Percentiles rank a stretch among this genome's conserved stretches.
These are phyloP conservation scores for Pedetes capensis DNA, from an alignment of 2,113 vertebrate species.

Conservation along the genomic window DNA sequence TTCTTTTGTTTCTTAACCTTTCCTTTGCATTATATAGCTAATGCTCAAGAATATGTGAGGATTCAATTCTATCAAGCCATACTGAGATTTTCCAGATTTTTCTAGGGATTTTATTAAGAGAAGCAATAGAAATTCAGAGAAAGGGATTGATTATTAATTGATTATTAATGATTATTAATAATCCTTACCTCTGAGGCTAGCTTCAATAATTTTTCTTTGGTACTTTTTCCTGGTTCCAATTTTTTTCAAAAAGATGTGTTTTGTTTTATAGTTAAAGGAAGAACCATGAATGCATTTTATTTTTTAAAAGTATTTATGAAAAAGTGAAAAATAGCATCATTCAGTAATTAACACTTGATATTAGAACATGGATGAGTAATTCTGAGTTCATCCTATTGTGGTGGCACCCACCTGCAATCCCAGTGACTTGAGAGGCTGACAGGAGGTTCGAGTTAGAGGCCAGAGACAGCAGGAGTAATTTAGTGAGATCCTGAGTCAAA, in stretches of 20 bases:
- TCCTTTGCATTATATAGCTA: background rate
- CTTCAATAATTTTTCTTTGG: constrained; percentile 8
- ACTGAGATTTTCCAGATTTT: background rate
- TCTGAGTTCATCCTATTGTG: background rate
- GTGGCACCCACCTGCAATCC: too few relatives aligned
- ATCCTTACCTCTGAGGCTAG: background rate
- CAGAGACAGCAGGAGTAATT: too few relatives aligned
- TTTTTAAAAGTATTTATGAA: background rate
- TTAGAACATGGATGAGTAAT: background rate
- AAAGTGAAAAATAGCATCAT: background rate
- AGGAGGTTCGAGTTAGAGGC: too few relatives aligned
- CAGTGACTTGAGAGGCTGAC: too few relatives aligned
- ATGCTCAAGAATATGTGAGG: background rate
- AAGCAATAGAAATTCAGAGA: background rate
- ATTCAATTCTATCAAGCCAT: background rate
- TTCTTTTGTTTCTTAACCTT: background rate
- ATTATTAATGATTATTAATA: background rate
- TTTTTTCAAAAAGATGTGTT: background rate
- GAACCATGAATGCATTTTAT: background rate
- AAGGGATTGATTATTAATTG: background rate
- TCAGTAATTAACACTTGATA: background rate
- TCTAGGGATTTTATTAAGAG: background rate
- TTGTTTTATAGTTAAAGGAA: background rate
- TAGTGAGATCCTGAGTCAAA: too few relatives aligned
- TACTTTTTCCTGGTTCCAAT: background rate